A percentile compares a stretch with the other conserved stretches of the same genome.
Conservation (phyloP, 2,113 vertebrate genomes). For the Collichthys lucidus region DNA sequence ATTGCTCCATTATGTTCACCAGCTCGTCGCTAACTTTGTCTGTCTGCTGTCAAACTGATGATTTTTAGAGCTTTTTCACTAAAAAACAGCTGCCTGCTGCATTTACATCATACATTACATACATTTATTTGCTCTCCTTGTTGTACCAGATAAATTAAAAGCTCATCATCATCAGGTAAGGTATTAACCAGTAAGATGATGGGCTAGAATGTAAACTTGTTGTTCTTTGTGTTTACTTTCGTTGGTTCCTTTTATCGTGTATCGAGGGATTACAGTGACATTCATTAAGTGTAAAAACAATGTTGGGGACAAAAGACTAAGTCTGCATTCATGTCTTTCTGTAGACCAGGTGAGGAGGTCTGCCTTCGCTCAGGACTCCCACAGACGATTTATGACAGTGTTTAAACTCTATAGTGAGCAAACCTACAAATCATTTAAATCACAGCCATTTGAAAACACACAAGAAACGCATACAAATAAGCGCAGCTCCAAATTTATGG, state of each 20-base stretch:
- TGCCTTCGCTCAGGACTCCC: not conserved
- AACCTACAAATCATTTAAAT: not conserved
- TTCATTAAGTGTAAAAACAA: not conserved
- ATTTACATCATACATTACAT: too few species aligned
- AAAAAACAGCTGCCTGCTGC: too few species aligned
- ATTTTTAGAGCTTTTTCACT: too few species aligned
- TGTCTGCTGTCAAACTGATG: too few species aligned
- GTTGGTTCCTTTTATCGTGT: not conserved
- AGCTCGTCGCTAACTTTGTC: too few species aligned
- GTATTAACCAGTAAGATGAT: too few species aligned
- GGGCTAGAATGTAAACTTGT: too few species aligned
- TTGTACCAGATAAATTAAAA: too few species aligned
- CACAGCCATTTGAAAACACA: conserved; percentile 1
- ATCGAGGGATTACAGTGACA: not conserved
- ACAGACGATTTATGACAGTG: not conserved
- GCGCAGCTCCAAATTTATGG: not conserved
- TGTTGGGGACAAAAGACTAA: not conserved
- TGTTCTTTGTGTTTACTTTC: not conserved
- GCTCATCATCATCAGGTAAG: too few species aligned
- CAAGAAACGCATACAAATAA: not conserved
- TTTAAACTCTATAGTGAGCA: not conserved
- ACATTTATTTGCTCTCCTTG: too few species aligned
- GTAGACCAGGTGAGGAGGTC: not conserved
- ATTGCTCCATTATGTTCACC: too few species aligned
- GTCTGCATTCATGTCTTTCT: not conserved